Base-by-base conservation (phyloP, 2,797 vertebrate species). In the Gobionotothen gibberifrons region DNA sequence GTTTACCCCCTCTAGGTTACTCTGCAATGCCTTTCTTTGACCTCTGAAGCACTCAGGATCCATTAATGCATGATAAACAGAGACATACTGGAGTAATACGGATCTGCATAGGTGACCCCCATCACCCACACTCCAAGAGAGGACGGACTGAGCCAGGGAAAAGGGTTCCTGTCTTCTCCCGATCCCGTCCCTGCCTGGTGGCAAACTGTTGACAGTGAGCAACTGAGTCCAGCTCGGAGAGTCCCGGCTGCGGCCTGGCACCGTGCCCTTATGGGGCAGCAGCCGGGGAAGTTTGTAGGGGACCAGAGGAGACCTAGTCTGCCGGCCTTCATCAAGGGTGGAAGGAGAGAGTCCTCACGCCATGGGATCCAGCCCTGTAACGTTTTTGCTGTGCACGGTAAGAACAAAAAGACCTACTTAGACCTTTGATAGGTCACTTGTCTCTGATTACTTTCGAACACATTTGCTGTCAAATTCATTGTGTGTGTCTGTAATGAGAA, bases 211-310 rank as follows among this genome's bases (percentile, higher is more conserved):
- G 58, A 85, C 76, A 0, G 78, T 73, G 84, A 87, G 73, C 81
- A 52, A 73, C 78, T 74, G 68, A 82, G 79, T 84, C 86, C 89
- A 84, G 94, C 65, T 93, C 92, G 92, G 90, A 87, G 90, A 93
- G 91, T 91, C 93, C 94, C 93, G 93, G 94, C 87, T 88, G 87
- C 80, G 87, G 93, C 93, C 94, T 93, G 93, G 94, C 91, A 92
- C 75, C 89, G 80, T 93, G 95, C 88, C 95, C 97, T 97, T 98
- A 99, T 99, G 98, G 98, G 98, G 96, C 98, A 99, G 94, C 98
- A 99, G 97, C 98, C 98, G 94, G 97, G 97, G 93, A 99, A 99
- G 96, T 96, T 97, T 92, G 95, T 95, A 92, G 98, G 98, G 94
- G 98, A 99, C 94, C 97, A 98, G 91, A 95, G 97, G 92, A 97